These are phyloP conservation scores for Pluvialis apricaria DNA, from an alignment of 2,113 vertebrate species.

Conservation along the genomic window DNA sequence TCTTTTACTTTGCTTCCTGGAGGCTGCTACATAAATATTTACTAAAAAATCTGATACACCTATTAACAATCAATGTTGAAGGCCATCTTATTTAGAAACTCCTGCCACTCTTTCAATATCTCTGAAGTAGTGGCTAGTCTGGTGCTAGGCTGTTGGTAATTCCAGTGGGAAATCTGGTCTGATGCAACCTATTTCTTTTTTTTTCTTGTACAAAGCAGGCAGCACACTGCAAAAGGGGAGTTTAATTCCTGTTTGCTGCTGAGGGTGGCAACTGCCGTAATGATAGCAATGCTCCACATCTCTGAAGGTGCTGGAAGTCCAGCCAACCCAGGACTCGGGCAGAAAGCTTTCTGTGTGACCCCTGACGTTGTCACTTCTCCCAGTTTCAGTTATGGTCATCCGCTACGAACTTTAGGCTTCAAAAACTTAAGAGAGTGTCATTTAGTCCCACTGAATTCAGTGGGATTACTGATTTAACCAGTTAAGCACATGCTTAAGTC, in stretches of 20 bases:
- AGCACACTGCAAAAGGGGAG: neutral
- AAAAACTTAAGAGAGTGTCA: neutral
- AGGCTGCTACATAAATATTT: neutral
- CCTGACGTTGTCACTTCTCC: neutral
- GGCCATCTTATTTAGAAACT: neutral
- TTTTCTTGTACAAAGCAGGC: neutral
- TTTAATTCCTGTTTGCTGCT: neutral
- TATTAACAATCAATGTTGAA: neutral
- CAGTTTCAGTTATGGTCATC: neutral
- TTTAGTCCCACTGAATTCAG: neutral
- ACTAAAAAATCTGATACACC: neutral
- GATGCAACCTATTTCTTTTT: neutral
- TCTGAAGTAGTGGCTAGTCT: neutral
- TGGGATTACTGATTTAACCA: neutral
- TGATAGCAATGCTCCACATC: neutral
- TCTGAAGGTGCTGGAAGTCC: neutral
- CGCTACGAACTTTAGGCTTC: neutral
- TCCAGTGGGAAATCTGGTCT: neutral
- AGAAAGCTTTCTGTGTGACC: neutral
- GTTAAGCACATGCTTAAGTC: neutral
- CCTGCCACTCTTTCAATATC: neutral
- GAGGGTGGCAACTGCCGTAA: neutral
- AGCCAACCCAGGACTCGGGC: neutral
- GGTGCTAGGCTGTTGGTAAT: neutral
- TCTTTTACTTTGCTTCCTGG: neutral